These are phyloP conservation scores for Otus sunia DNA, from an alignment of 2,113 vertebrate genomes.

Conservation along the genomic window DNA sequence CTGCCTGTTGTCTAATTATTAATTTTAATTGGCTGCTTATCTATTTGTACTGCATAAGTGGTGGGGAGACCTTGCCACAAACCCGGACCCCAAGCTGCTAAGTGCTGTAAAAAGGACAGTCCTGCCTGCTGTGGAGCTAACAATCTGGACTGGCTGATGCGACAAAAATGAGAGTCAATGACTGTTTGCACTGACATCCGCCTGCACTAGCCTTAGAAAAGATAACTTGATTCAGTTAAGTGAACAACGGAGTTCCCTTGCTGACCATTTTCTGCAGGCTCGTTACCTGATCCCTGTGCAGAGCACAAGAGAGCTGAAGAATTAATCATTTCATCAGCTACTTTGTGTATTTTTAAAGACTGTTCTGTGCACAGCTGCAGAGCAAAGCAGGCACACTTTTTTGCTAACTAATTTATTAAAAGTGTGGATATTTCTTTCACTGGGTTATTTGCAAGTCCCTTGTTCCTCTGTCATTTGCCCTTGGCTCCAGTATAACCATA, in stretches of 20 bases:
- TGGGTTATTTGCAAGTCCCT: conserved; percentile 57
- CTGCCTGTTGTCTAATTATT: not conserved
- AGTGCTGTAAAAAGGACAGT: not conserved
- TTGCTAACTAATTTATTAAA: not conserved
- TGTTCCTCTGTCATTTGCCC: conserved; percentile 59
- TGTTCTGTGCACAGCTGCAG: not conserved
- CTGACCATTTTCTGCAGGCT: not conserved
- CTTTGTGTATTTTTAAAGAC: not conserved
- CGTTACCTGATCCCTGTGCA: not conserved
- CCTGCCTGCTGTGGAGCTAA: accelerated
- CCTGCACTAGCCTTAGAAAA: not conserved
- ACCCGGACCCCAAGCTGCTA: not conserved
- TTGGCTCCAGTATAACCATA: conserved; percentile 71
- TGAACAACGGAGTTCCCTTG: not conserved
- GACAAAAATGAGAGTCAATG: not conserved
- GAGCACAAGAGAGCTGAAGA: not conserved
- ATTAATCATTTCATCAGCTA: not conserved
- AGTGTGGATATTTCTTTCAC: conserved; percentile 28
- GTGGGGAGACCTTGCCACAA: not conserved
- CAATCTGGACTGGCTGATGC: not conserved
- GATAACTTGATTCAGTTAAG: not conserved
- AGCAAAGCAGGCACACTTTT: not conserved
- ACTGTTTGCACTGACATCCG: not conserved
- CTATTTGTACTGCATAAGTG: not conserved
- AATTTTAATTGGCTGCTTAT: not conserved